phyloP scores from a whole-genome alignment of 1,140 invertebrate genomes.

The Hypsibius dujardini region DNA sequence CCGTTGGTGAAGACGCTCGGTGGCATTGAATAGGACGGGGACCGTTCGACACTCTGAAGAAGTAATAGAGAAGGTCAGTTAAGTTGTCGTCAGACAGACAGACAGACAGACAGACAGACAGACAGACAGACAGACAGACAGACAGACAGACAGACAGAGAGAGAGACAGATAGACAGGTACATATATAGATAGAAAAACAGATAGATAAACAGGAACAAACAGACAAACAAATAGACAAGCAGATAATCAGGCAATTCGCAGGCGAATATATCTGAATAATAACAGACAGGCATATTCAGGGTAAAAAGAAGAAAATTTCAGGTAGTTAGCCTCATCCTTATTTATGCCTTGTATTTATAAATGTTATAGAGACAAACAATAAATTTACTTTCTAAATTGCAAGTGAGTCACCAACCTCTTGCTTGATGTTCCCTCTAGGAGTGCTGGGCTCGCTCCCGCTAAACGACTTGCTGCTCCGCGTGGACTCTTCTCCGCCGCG shows the following conservation, averaged over 20 bases:
- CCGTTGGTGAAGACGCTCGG: constrained; percentile 22
- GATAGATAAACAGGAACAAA: neutral
- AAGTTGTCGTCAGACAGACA: no score
- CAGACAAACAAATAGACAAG: neutral
- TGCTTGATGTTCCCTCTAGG: constrained; percentile 76
- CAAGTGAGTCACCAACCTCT: constrained; percentile 35
- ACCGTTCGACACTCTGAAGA: constrained; percentile 20
- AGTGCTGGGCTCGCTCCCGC: constrained; percentile 51
- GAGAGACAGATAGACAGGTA: constrained; percentile 21
- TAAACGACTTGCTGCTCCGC: constrained; percentile 54
- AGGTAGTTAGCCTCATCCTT: no score
- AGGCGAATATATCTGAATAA: no score
- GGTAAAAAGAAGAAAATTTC: no score
- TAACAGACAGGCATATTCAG: no score
- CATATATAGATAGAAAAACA: constrained; percentile 12
- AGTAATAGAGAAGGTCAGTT: no score
- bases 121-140: no score
- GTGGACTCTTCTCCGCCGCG: constrained; percentile 26
- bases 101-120: no score
- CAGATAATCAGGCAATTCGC: no score
- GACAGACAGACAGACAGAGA: no score
- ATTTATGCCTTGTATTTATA: no score
- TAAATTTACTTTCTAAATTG: neutral
- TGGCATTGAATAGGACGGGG: constrained; percentile 18
- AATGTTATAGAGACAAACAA: constrained; percentile 16